These are phyloP conservation scores for Blastobasis adustella DNA, from an alignment of 2,888 invertebrate species.

Conservation along the genomic window DNA sequence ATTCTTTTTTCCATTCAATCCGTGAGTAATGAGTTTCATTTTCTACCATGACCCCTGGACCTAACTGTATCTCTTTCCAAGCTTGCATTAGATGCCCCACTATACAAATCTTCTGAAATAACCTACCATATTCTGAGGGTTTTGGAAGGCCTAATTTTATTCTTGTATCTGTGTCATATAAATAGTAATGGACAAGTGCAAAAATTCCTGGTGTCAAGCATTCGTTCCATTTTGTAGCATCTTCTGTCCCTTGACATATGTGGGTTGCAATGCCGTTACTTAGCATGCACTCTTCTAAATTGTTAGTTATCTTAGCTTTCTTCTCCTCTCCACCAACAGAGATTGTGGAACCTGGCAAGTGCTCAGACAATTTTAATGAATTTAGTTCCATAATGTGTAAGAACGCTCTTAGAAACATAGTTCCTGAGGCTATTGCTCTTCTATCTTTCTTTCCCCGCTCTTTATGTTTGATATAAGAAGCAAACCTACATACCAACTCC, in stretches of 20 bases:
- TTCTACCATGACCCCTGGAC: background rate
- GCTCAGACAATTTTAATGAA: background rate
- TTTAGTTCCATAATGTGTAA: background rate
- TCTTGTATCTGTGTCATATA: background rate
- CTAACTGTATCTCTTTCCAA: background rate
- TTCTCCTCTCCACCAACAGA: background rate
- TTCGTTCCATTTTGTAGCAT: background rate
- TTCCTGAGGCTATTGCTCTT: background rate
- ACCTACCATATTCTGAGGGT: background rate
- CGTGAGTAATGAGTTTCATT: background rate
- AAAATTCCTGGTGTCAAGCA: background rate
- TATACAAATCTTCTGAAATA: background rate
- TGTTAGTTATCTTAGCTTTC: background rate
- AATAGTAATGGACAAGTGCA: background rate
- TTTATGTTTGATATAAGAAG: background rate
- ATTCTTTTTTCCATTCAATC: background rate
- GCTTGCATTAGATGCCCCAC: background rate
- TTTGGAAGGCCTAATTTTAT: background rate
- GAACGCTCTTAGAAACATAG: background rate
- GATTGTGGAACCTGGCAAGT: background rate
- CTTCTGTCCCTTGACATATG: too few species aligned
- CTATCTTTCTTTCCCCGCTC: background rate
- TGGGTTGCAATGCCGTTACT: too few species aligned
- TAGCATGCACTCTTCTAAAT: background rate
- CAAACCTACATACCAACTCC: background rate